Conservation (phyloP, 2,888 invertebrate genomes). For the Elegia similella region DNA sequence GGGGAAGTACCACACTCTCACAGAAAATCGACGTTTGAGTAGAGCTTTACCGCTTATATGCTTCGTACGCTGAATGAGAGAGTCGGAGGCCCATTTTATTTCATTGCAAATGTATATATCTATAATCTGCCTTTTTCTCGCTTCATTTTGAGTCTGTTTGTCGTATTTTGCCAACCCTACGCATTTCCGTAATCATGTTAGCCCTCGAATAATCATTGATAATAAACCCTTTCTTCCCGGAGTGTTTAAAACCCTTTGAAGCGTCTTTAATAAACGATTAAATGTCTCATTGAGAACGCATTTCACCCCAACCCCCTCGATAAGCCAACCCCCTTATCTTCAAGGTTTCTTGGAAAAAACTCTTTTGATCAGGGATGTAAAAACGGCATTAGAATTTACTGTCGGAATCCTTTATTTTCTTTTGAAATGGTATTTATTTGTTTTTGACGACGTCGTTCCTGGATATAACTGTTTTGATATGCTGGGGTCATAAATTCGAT, state of each 20-base stretch:
- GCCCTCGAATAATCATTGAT: slow-evolving; percentile 49
- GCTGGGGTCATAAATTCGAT: too few species aligned
- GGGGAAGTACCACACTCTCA: too few species aligned
- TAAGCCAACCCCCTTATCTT: slow-evolving; percentile 11
- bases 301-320: slow-evolving; percentile 16
- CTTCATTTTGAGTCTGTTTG: too few species aligned
- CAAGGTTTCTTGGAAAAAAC: slow-evolving; percentile 7
- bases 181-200: slow-evolving; percentile 40
- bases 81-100: too few species aligned
- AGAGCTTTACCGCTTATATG: too few species aligned
- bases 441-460: neutral
- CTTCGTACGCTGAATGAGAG: too few species aligned
- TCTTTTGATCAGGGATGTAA: neutral
- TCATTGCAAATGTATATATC: too few species aligned
- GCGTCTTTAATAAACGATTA: slow-evolving; percentile 46
- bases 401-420: neutral
- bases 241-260: slow-evolving; percentile 41
- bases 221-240: slow-evolving; percentile 40
- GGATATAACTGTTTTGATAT: neutral
- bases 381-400: slow-evolving; percentile 2
- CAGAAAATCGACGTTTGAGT: too few species aligned
- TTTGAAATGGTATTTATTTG: neutral
- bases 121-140: too few species aligned
- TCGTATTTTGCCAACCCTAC: slow-evolving; percentile 24
- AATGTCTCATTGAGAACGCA: slow-evolving; percentile 34